These are phyloP conservation scores for Drosophila obscura DNA, from an alignment of 1,140 invertebrate species.

Conservation along the genomic window DNA sequence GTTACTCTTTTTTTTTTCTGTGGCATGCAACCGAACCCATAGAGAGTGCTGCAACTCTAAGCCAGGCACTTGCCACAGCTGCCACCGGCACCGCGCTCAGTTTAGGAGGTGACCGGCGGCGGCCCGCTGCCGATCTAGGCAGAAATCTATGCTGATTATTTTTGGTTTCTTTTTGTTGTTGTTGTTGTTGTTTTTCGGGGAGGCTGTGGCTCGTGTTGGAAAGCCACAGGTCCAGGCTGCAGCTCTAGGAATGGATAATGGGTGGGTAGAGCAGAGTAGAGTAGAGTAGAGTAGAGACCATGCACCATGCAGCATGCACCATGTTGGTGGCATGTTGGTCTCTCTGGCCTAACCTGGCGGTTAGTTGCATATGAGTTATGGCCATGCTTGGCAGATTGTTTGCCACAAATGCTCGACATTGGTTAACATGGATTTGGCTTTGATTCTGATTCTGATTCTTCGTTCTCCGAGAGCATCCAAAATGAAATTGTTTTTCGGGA, in stretches of 20 bases:
- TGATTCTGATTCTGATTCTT: slow-evolving; percentile 23
- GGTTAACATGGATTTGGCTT: slow-evolving; percentile 46
- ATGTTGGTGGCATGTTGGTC: slow-evolving; percentile 66
- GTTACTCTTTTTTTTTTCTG: slow-evolving; percentile 34
- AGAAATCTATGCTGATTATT: slow-evolving; percentile 62
- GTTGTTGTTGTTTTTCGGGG: neutral
- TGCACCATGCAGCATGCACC: slow-evolving; percentile 35
- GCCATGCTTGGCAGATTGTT: slow-evolving; percentile 58
- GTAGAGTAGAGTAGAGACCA: neutral
- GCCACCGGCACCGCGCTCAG: slow-evolving; percentile 40
- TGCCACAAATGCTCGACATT: slow-evolving; percentile 56
- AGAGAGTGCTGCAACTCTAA: slow-evolving; percentile 20
- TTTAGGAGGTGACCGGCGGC: slow-evolving; percentile 50
- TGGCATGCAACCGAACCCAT: slow-evolving; percentile 48
- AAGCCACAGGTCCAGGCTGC: no score
- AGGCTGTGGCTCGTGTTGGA: slow-evolving; percentile 35
- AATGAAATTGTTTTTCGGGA: slow-evolving; percentile 36
- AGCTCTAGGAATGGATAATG: slow-evolving; percentile 14
- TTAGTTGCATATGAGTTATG: slow-evolving; percentile 70
- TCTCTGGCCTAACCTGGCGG: neutral
- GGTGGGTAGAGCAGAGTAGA: neutral
- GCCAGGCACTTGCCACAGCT: slow-evolving; percentile 67
- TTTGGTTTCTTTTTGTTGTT: slow-evolving; percentile 17
- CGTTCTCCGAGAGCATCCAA: slow-evolving; percentile 23
- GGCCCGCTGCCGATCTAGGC: slow-evolving; percentile 33